A percentile compares a stretch with the other conserved stretches of the same genome.
Evolutionary conservation across 2,797 vertebrate genomes (phyloP).

Genomic region (Tiaroga cobitis): DNA sequence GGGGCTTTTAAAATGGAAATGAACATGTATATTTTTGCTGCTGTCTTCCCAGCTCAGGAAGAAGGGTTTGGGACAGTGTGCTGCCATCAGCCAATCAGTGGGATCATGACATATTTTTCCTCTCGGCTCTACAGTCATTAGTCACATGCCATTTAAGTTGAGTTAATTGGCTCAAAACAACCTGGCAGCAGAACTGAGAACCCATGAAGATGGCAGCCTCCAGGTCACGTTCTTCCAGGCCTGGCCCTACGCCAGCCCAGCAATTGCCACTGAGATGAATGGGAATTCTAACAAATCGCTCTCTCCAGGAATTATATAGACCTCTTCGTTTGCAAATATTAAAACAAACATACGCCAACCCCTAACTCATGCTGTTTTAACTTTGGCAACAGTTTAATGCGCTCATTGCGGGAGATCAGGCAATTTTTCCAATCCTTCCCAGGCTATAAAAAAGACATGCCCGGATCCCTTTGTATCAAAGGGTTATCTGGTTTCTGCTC

Average conservation of each 20-base stretch:
- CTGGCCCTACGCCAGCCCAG: slow-evolving; percentile 2
- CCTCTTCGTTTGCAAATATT: not conserved
- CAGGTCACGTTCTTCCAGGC: not conserved
- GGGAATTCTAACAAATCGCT: not conserved
- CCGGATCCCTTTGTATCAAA: slow-evolving; percentile 28
- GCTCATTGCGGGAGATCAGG: not conserved
- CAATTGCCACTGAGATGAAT: slow-evolving; percentile 7
- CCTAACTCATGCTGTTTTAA: not conserved
- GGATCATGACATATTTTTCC: slow-evolving; percentile 24
- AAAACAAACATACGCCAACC: not conserved
- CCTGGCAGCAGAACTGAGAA: slow-evolving; percentile 13
- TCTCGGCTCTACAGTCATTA: slow-evolving; percentile 11
- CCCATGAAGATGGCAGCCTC: slow-evolving; percentile 4
- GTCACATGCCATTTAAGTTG: slow-evolving; percentile 28
- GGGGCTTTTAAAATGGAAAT: not conserved
- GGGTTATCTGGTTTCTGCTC: slow-evolving; percentile 9
- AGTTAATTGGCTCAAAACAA: slow-evolving; percentile 35
- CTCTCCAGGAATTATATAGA: slow-evolving; percentile 6
- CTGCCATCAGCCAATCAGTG: slow-evolving; percentile 5
- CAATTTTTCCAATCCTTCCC: not conserved
- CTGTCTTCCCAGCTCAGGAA: not conserved
- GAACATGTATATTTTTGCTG: not conserved
- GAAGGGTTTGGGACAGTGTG: not conserved
- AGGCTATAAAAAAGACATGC: slow-evolving; percentile 15
- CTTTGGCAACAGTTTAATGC: not conserved